phyloP scores from a whole-genome alignment of 1,140 invertebrate species.

The Drosophila azteca region DNA sequence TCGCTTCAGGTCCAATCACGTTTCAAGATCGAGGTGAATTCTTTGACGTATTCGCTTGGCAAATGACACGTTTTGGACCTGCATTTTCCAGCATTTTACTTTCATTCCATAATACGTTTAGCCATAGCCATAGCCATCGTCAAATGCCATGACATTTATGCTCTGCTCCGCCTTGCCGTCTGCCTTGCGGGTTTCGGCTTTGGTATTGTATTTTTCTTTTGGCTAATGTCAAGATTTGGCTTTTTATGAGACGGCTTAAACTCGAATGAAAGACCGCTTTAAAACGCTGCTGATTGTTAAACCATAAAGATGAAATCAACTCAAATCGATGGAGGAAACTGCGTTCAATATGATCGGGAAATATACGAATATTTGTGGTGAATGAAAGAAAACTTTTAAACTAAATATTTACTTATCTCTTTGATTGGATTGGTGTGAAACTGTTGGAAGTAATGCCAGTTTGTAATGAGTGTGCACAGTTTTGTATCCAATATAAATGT shows the following conservation, averaged over 20 bases:
- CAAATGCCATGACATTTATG: slow-evolving; percentile 75
- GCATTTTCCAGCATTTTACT: slow-evolving; percentile 18
- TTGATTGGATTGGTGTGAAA: too few relatives aligned
- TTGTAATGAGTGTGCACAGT: too few relatives aligned
- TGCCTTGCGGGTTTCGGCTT: not conserved
- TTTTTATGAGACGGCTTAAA: slow-evolving; percentile 51
- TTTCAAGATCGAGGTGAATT: slow-evolving; percentile 83
- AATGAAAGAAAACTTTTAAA: too few relatives aligned
- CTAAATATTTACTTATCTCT: too few relatives aligned
- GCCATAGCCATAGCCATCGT: slow-evolving; percentile 13
- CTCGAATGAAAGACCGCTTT: slow-evolving; percentile 19
- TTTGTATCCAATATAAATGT: too few relatives aligned
- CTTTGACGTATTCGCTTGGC: slow-evolving; percentile 41
- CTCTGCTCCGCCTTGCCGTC: not conserved
- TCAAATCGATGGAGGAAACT: slow-evolving; percentile 9
- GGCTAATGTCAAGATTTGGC: slow-evolving; percentile 65
- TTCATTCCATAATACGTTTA: slow-evolving; percentile 32
- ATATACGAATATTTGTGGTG: too few relatives aligned
- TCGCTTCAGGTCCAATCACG: slow-evolving; percentile 60
- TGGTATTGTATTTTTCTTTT: not conserved
- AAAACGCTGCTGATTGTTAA: slow-evolving; percentile 33
- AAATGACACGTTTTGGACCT: slow-evolving; percentile 64
- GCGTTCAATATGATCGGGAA: not conserved
- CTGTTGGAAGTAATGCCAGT: too few relatives aligned
- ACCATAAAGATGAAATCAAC: slow-evolving; percentile 24